Evolutionary conservation across 2,888 invertebrate genomes (phyloP).

Genomic region (Hydrotaea diabolus): DNA sequence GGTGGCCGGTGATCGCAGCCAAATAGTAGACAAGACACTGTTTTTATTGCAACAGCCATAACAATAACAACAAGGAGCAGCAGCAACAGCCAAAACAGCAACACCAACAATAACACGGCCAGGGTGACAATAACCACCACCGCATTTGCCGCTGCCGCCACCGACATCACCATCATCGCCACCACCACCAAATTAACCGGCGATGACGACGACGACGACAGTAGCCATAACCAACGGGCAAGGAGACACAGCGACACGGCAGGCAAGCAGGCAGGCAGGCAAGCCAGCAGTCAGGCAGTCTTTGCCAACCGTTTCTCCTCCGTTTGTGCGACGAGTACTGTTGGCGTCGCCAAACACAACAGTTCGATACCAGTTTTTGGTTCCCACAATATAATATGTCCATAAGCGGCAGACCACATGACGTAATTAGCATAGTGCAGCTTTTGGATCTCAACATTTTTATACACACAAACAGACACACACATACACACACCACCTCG

Average conservation of each 20-base stretch:
- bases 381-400: constrained; percentile 79
- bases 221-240: constrained; percentile 71
- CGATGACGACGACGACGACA: constrained; percentile 67
- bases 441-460: constrained; percentile 64
- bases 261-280: background rate
- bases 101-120: constrained; percentile 59
- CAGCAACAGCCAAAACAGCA: constrained; percentile 35
- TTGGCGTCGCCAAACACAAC: constrained; percentile 71
- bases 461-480: constrained; percentile 52
- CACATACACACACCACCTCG: constrained; percentile 43
- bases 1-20: constrained; percentile 64
- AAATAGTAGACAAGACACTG: constrained; percentile 66
- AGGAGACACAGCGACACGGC: constrained; percentile 40
- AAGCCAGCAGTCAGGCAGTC: background rate
- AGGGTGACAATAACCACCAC: constrained; percentile 52
- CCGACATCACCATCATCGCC: background rate
- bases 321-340: constrained; percentile 38
- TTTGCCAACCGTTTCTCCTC: background rate
- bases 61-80: constrained; percentile 13
- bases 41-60: constrained; percentile 62
- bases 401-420: constrained; percentile 78
- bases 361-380: constrained; percentile 78
- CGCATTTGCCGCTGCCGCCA: background rate
- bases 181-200: constrained; percentile 36
- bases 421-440: constrained; percentile 80